Conservation (phyloP, 2,797 vertebrate species). For the Hemibagrus guttatus region DNA sequence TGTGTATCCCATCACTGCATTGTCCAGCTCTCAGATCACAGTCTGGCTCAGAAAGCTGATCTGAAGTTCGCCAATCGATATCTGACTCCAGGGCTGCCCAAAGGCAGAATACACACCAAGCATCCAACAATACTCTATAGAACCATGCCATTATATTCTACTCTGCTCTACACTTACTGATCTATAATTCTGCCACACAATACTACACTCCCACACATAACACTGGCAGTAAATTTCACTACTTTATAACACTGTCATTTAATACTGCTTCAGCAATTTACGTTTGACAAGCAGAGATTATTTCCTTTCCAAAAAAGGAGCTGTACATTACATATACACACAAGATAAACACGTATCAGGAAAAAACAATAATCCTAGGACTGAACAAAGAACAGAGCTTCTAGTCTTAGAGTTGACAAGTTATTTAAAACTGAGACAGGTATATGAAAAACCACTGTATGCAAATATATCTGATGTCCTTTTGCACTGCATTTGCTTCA, state of each 20-base stretch:
- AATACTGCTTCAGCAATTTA: slow-evolving; percentile 12
- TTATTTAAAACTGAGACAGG: neutral
- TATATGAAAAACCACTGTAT: neutral
- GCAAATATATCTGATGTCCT: neutral
- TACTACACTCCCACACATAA: slow-evolving; percentile 7
- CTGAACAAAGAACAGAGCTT: neutral
- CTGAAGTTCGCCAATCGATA: slow-evolving; percentile 71
- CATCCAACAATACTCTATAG: slow-evolving; percentile 24
- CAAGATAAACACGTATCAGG: neutral
- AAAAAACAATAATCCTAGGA: neutral
- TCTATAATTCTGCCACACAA: slow-evolving; percentile 6
- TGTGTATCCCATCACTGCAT: slow-evolving; percentile 20
- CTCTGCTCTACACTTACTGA: slow-evolving; percentile 12
- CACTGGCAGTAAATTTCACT: slow-evolving; percentile 4
- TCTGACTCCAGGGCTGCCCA: slow-evolving; percentile 66
- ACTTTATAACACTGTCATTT: slow-evolving; percentile 20
- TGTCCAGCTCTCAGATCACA: slow-evolving; percentile 58
- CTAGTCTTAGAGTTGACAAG: neutral
- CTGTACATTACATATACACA: neutral
- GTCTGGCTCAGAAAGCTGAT: slow-evolving; percentile 69
- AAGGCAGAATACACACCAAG: slow-evolving; percentile 70
- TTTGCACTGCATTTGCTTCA: slow-evolving; percentile 4
- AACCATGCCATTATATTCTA: slow-evolving; percentile 10
- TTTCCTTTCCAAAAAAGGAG: neutral
- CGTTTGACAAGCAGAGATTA: slow-evolving; percentile 3